These are phyloP conservation scores for Bathynomus jamesi DNA, from an alignment of 1,140 invertebrate genomes.

Conservation along the genomic window DNA sequence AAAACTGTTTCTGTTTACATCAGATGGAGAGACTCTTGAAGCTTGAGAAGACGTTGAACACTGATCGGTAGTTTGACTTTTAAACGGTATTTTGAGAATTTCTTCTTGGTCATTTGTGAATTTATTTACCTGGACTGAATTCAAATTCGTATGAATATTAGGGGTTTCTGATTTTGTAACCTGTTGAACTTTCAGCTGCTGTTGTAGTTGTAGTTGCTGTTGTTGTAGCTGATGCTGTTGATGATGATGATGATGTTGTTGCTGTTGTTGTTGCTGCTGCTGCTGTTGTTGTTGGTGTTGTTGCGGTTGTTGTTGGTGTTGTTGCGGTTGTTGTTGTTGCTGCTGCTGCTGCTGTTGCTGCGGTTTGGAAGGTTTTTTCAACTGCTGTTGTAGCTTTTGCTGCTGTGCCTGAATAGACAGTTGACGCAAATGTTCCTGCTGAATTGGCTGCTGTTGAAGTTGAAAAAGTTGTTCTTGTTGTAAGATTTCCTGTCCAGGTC, in stretches of 20 bases:
- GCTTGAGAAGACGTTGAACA: not conserved
- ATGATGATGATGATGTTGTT: constrained; percentile 1
- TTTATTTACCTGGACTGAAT: not conserved
- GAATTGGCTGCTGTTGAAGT: constrained; percentile 26
- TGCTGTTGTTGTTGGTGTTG: constrained; percentile 9
- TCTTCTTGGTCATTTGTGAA: not conserved
- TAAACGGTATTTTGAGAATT: not conserved
- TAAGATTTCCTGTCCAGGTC: constrained; percentile 37
- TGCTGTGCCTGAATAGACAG: constrained; percentile 45
- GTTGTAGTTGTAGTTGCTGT: not conserved
- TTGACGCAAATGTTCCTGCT: constrained; percentile 44
- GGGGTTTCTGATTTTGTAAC: not conserved
- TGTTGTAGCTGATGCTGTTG: constrained; percentile 1
- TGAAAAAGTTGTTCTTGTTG: constrained; percentile 24
- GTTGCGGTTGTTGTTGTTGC: constrained; percentile 10
- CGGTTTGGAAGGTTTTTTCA: constrained; percentile 19
- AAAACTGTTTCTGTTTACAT: not conserved
- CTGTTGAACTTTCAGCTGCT: not conserved
- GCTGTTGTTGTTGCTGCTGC: constrained; percentile 12
- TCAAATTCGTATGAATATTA: not conserved
- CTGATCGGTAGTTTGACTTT: not conserved
- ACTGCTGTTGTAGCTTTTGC: constrained; percentile 21
- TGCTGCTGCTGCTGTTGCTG: constrained; percentile 26
- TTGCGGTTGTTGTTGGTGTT: not conserved
- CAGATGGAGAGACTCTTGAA: not conserved